These are phyloP conservation scores for Drosophila ustulata DNA, from an alignment of 2,888 invertebrate species.

Conservation along the genomic window DNA sequence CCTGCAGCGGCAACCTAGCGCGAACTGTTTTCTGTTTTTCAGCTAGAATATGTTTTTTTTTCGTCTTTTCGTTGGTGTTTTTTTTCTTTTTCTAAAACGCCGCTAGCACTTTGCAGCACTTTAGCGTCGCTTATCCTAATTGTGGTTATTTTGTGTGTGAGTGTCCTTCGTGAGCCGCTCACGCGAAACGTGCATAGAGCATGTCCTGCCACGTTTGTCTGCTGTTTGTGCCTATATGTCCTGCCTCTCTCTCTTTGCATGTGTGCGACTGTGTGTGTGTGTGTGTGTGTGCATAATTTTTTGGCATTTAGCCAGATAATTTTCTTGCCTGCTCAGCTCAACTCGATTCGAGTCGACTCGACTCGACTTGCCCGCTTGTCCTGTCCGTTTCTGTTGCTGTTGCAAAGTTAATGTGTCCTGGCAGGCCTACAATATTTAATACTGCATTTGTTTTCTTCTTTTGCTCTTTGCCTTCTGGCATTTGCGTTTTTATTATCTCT, in stretches of 20 bases:
- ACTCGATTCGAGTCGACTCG: constrained; percentile 30
- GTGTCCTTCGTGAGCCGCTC: constrained; percentile 60
- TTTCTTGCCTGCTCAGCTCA: constrained; percentile 68
- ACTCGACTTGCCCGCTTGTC: constrained; percentile 36
- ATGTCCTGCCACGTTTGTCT: constrained; percentile 59
- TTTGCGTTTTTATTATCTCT: constrained; percentile 38
- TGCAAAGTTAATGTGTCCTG: constrained; percentile 62
- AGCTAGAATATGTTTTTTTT: constrained; percentile 36
- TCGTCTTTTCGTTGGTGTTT: constrained; percentile 8
- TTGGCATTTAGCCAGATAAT: constrained; percentile 70
- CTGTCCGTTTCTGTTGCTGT: constrained; percentile 47
- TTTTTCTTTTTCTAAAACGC: constrained; percentile 48
- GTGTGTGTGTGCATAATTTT: constrained; percentile 55
- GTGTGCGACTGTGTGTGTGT: constrained; percentile 12
- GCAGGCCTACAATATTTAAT: constrained; percentile 62
- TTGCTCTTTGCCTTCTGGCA: constrained; percentile 34
- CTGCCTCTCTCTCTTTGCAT: constrained; percentile 5
- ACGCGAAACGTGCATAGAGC: constrained; percentile 65
- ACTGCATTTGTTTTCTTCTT: constrained; percentile 12
- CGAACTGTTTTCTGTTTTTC: constrained; percentile 49
- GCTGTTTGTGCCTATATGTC: constrained; percentile 31
- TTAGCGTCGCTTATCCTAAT: constrained; percentile 75
- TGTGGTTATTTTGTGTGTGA: constrained; percentile 68
- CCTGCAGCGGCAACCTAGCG: constrained; percentile 44
- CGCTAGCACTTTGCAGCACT: constrained; percentile 64